Evolutionary conservation across 2,888 invertebrate species (phyloP), one percentile per base, ranked within the genome.

Genomic region (Stictocephala bisonia): DNA sequence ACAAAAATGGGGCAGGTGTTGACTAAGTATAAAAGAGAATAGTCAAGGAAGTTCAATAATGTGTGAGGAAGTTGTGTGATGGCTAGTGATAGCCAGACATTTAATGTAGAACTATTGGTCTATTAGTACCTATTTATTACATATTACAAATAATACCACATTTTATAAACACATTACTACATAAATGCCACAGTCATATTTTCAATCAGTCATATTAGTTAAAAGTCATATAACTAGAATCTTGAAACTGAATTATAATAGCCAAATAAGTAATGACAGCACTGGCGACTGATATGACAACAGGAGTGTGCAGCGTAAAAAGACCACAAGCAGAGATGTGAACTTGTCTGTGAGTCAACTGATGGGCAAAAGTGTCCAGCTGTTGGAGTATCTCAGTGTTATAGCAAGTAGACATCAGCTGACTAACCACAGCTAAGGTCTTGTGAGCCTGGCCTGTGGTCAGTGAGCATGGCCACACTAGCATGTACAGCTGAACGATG

Each of bases 201-300:
- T n/a, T n/a, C n/a, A n/a, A n/a, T n/a, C n/a, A n/a, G n/a, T n/a
- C n/a, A n/a, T n/a, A n/a, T n/a, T n/a, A n/a, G n/a, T n/a, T n/a
- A n/a, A n/a, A n/a, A n/a, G n/a, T n/a, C n/a, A n/a, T n/a, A n/a
- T n/a, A 26, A 51, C 27, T 15, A 51, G 51, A 24, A n/a, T n/a
- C 27, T 20, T 40, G 3, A 60, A 60, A 60, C 29, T 60, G 60
- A 27, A 60, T 40, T 20, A 60, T 13, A 13, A 60, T 60, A 7
- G 60, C 60, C 20, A 40, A 29, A 13, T 60, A 60, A 60, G 60
- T 60, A 3, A 40, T 60, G 60, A 60, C 60, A 40, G 60, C 40
- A 40, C 60, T 60, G 9, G 22, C 20, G 11, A 60, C 60, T 35
- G 60, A 31, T 27, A 60, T 40, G 31, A 60, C 60, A 15, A 60